Evolutionary conservation across 1,140 invertebrate species (phyloP), one percentile per base, ranked within the genome.

Genomic region (Subanguina moxae): DNA sequence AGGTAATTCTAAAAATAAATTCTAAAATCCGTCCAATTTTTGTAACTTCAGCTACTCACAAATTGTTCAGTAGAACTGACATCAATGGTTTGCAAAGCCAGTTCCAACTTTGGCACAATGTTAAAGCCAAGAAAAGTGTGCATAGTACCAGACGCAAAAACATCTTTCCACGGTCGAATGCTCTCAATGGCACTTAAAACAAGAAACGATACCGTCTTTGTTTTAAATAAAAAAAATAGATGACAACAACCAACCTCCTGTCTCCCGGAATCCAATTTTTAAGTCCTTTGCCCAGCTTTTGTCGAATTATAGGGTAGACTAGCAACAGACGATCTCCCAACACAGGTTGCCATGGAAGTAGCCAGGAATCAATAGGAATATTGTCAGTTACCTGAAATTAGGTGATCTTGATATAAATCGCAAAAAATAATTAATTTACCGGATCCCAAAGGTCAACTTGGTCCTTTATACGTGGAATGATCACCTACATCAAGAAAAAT

Each of bases 321-420:
- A 88, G 88, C 74, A 91, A 89, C 76, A 97, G 83, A 57, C 87
- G 85, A 72, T 86, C 84, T 0, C 88, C 87, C 83, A 93, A 87
- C 25, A 90, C 82, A 8, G 89, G 88, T 45, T 92, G 86, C 94
- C 94, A 99, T 0, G 95, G 95, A 84, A 95, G 89, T 65, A 97
- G 88, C 95, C 95, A 99, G 8, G 89, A 87, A 84, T 97, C 93
- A 72, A 97, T 91, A 1, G 94, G 93, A 63, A 94, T 88, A 0
- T 89, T 90, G 80, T 97, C 94, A 0, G 89, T 90, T 0, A 94
- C 85, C 0, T 94, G 93, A 86, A 97, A 91, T 94, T 93, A 46
- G n/a, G n/a, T n/a, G n/a, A n/a, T n/a, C n/a, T n/a, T n/a, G n/a
- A n/a, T n/a, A n/a, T n/a, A n/a, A n/a, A n/a, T n/a, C n/a, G n/a